Percentiles rank a stretch among this genome's conserved stretches.
Conservation (phyloP, 2,888 invertebrate species). For the Agrochola lota region DNA sequence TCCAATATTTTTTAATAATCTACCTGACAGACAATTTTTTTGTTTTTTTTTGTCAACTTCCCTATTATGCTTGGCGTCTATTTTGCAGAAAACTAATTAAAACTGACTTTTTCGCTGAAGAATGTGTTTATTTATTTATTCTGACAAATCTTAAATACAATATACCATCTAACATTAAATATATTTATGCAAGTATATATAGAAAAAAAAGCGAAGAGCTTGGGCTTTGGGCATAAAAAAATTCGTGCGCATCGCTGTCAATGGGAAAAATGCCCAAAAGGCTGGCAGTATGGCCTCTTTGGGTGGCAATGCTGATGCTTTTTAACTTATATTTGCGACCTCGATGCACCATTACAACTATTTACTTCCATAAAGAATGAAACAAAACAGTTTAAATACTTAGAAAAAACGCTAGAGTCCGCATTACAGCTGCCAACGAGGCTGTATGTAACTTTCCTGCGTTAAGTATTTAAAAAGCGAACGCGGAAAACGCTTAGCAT, state of each 20-base stretch:
- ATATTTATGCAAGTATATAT: too few species aligned
- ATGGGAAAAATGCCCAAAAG: not conserved
- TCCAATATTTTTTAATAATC: too few species aligned
- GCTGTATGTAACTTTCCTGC: slow-evolving; percentile 32
- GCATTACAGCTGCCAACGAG: slow-evolving; percentile 12
- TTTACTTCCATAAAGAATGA: not conserved
- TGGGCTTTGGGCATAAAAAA: not conserved
- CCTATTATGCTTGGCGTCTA: not conserved
- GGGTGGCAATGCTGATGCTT: too few species aligned
- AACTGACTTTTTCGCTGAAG: not conserved
- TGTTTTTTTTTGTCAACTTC: too few species aligned
- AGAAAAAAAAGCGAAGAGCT: not conserved
- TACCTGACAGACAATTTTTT: too few species aligned
- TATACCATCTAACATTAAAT: not conserved
- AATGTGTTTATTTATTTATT: not conserved
- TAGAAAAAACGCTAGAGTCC: slow-evolving; percentile 8
- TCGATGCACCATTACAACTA: not conserved
- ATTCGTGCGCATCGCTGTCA: not conserved
- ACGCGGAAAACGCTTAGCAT: slow-evolving; percentile 56
- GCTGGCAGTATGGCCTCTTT: not conserved
- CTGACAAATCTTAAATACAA: not conserved
- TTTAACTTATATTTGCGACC: not conserved
- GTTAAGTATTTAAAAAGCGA: slow-evolving; percentile 53
- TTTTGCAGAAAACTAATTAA: not conserved
- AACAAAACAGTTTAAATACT: not conserved